Evolutionary conservation across 2,113 vertebrate genomes (phyloP), one percentile per base, ranked within the genome.

Genomic region (Delphinus delphis): DNA sequence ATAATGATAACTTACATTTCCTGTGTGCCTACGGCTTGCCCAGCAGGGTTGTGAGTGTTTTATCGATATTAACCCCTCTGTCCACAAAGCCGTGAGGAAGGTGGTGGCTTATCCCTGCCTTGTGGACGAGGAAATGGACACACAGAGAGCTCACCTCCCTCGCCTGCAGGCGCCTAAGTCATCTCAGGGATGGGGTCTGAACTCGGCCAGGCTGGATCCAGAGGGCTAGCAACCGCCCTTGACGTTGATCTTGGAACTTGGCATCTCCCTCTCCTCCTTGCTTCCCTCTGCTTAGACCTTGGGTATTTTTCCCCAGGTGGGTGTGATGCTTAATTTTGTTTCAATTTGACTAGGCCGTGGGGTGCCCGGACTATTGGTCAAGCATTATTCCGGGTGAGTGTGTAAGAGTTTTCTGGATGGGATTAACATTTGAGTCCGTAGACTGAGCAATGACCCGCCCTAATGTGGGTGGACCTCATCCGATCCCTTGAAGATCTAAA

Each of bases 381-480:
- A 41, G 13, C 8, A 8, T 41, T 41, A 9, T 12, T n/a, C 80
- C 1, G 21, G 36, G 38, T 12, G 11, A 10, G 1, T 33, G 21
- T 70, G 25, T n/a, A 68, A 26, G 70, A 15, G 25, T 38, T 44
- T 55, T 71, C 74, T 2, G 18, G 50, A 8, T 53, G 53, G 68
- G 8, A 63, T 25, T 18, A 15, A 15, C 25, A 0, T 0, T 26
- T 17, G 73, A 41, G 3, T 65, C 2, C 0, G 50, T 8, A 50
- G 50, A 28, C 25, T 1, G 2, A 60, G 26, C 3, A 18, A 25
- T 0, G 4, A 62, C 23, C 23, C 36, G 41, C 53, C 25, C 68
- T 53, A 2, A 14, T 0, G 4, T 68, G 73, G 2, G 82, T 44
- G n/a, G n/a, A 25, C 25, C 63, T 88, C 4, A 5, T 8, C 28